Evolutionary conservation across 2,797 vertebrate species (phyloP).

Genomic region (Alectoris magna): DNA sequence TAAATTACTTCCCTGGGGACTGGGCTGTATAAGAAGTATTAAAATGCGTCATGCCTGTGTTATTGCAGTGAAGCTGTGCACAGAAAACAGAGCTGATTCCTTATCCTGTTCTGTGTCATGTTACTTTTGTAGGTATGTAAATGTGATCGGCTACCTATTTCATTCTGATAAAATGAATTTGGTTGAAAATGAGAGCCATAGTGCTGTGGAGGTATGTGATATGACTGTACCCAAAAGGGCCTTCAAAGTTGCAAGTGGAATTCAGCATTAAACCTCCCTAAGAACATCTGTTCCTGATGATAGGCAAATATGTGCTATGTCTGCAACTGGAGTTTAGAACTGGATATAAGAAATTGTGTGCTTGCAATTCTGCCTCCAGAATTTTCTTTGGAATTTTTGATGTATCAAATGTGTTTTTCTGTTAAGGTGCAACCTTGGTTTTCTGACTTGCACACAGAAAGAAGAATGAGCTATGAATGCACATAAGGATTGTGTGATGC

Average conservation of each 20-base stretch:
- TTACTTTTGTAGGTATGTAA: not conserved
- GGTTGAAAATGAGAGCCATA: not conserved
- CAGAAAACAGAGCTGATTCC: not conserved
- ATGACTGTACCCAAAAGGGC: not conserved
- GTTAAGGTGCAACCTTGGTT: not conserved
- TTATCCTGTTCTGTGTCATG: not conserved
- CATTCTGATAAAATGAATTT: conserved; percentile 2
- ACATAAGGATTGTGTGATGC: not conserved
- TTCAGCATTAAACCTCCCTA: not conserved
- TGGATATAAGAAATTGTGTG: not conserved
- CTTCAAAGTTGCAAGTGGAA: conserved; percentile 25
- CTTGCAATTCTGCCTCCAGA: not conserved
- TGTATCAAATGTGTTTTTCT: not conserved
- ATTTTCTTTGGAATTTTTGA: not conserved
- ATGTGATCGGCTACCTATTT: not conserved
- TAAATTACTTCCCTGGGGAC: not conserved
- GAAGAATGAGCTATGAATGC: not conserved
- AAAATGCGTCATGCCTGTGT: not conserved
- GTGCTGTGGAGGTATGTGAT: not conserved
- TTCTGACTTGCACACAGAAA: not conserved
- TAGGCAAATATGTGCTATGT: not conserved
- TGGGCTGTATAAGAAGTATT: not conserved
- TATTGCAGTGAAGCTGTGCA: not conserved
- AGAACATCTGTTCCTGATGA: not conserved
- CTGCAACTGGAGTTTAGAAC: not conserved